phyloP scores from a whole-genome alignment of 2,113 vertebrate genomes.

The Callithrix jacchus region DNA sequence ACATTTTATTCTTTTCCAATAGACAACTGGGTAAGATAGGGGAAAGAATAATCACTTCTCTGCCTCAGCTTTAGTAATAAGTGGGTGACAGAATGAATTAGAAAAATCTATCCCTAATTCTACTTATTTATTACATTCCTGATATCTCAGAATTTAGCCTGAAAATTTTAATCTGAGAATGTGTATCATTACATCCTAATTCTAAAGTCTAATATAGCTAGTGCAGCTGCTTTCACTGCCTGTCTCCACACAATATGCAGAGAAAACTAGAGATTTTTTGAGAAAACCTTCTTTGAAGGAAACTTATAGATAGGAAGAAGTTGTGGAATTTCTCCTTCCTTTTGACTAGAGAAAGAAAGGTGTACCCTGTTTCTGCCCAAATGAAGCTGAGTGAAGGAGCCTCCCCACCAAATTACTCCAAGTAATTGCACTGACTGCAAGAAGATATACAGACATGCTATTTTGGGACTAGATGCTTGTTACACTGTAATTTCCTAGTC shows the following conservation, averaged over 20 bases:
- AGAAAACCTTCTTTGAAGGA: background rate
- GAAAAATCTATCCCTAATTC: conserved; percentile 8
- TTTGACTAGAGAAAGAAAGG: background rate
- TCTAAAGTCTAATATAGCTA: background rate
- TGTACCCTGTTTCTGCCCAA: background rate
- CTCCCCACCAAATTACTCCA: background rate
- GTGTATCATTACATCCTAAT: background rate
- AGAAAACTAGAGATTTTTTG: background rate
- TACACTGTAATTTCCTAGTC: background rate
- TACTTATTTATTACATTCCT: conserved; percentile 19
- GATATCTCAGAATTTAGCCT: background rate
- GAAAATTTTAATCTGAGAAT: background rate
- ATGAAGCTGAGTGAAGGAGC: background rate
- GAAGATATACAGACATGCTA: background rate
- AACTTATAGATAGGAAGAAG: background rate
- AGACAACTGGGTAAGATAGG: background rate
- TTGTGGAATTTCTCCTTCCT: background rate
- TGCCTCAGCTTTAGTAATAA: background rate
- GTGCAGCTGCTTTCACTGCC: background rate
- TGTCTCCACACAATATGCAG: background rate
- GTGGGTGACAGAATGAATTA: conserved; percentile 1
- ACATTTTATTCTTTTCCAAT: conserved; percentile 2
- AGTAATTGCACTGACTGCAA: background rate
- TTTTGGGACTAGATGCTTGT: background rate
- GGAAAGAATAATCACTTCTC: conserved; percentile 18